Evolutionary conservation across 2,888 invertebrate genomes (phyloP).

Genomic region (Agonopterix subpropinquella): DNA sequence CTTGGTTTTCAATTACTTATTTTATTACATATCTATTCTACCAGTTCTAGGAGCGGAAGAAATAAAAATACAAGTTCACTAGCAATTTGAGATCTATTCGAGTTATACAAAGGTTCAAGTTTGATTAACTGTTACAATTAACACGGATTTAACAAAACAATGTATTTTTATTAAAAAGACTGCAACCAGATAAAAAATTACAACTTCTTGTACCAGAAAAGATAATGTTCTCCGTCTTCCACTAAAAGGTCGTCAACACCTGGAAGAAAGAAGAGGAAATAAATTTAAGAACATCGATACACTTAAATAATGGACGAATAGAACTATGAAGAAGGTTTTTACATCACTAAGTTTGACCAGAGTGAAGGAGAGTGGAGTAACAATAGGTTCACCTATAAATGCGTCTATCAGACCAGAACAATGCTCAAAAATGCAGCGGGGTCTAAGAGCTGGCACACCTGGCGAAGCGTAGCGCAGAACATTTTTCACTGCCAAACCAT

Average conservation of each 20-base stretch:
- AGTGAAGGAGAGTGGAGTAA: background rate
- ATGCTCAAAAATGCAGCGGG: too few relatives aligned
- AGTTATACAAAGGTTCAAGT: background rate
- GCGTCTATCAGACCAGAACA: too few relatives aligned
- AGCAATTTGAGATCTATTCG: background rate
- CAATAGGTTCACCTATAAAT: background rate
- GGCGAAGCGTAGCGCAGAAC: too few relatives aligned
- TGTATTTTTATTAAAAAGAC: background rate
- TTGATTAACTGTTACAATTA: background rate
- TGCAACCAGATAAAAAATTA: slow-evolving; percentile 64
- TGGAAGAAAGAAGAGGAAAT: slow-evolving; percentile 49
- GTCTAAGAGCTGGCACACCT: too few relatives aligned
- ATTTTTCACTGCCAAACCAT: too few relatives aligned
- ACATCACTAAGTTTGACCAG: background rate
- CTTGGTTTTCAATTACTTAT: background rate
- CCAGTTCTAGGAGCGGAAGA: background rate
- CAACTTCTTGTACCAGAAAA: slow-evolving; percentile 95
- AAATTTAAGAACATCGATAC: background rate
- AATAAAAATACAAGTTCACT: background rate
- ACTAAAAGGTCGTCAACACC: slow-evolving; percentile 92
- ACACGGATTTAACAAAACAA: background rate
- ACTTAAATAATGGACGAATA: background rate
- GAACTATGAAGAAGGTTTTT: background rate
- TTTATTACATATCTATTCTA: background rate
- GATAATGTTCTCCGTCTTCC: slow-evolving; percentile 91